Evolutionary conservation across 2,113 vertebrate genomes (phyloP).

Genomic region (Heptranchias perlo): DNA sequence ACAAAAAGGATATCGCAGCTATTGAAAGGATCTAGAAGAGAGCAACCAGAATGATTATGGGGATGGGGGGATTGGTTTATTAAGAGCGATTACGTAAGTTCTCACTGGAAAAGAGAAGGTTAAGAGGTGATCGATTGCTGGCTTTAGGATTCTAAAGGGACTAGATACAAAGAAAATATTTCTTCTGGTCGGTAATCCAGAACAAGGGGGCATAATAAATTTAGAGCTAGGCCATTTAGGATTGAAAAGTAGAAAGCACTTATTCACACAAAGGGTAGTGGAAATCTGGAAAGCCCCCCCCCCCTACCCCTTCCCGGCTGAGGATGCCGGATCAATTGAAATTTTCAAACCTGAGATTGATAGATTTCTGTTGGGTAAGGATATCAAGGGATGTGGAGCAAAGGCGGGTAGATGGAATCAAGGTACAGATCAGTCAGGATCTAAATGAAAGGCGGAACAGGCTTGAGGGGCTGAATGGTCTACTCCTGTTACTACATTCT

Average conservation of each 20-base stretch:
- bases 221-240: neutral
- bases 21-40: neutral
- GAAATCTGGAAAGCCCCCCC: neutral
- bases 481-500: neutral
- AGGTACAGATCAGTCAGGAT: neutral
- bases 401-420: too few relatives aligned
- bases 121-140: neutral
- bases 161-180: neutral
- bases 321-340: neutral
- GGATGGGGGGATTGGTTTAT: neutral
- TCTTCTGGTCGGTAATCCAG: neutral
- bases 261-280: neutral
- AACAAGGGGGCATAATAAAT: neutral
- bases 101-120: neutral
- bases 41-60: neutral
- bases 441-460: neutral
- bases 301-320: neutral
- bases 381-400: too few relatives aligned
- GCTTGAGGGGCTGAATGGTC: neutral
- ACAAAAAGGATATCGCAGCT: neutral
- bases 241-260: neutral
- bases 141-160: neutral
- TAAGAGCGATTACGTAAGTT: neutral
- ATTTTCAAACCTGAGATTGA: neutral
- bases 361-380: neutral